Conservation (phyloP, 2,113 vertebrate genomes). For the Atherinomorus stipes region DNA sequence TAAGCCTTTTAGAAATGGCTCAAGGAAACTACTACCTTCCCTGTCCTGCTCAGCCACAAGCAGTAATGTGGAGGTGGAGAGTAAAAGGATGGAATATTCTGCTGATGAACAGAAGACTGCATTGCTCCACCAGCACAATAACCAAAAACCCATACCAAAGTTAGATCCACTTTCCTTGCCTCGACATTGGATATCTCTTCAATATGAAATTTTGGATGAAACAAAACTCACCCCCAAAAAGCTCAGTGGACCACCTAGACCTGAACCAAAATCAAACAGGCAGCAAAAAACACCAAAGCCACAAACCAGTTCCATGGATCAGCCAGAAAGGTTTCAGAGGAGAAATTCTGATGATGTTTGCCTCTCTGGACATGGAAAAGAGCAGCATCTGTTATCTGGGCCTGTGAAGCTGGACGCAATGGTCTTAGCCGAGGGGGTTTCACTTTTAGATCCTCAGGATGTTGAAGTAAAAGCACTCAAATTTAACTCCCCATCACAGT, state of each 20-base stretch:
- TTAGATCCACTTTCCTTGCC: constrained; percentile 52
- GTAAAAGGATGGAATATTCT: neutral
- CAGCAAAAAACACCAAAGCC: constrained; percentile 5
- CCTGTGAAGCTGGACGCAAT: constrained; percentile 63
- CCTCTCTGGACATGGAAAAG: neutral
- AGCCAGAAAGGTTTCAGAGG: neutral
- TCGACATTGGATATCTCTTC: constrained; percentile 58
- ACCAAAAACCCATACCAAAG: neutral
- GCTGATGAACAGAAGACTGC: neutral
- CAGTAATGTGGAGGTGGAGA: neutral
- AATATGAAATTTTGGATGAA: constrained; percentile 71
- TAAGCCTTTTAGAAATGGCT: neutral
- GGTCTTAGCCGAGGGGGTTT: constrained; percentile 77
- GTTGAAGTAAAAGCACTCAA: neutral
- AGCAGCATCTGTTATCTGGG: constrained; percentile 6
- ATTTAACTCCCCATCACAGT: neutral
- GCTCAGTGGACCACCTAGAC: neutral
- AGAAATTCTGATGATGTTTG: neutral
- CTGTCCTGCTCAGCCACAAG: neutral
- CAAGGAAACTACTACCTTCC: accelerated
- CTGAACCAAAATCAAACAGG: neutral
- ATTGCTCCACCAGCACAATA: neutral
- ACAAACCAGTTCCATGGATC: constrained; percentile 8
- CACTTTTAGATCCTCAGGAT: constrained; percentile 38
- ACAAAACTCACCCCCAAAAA: neutral